phyloP scores from a whole-genome alignment of 2,113 vertebrate species.

The Heterotis niloticus region DNA sequence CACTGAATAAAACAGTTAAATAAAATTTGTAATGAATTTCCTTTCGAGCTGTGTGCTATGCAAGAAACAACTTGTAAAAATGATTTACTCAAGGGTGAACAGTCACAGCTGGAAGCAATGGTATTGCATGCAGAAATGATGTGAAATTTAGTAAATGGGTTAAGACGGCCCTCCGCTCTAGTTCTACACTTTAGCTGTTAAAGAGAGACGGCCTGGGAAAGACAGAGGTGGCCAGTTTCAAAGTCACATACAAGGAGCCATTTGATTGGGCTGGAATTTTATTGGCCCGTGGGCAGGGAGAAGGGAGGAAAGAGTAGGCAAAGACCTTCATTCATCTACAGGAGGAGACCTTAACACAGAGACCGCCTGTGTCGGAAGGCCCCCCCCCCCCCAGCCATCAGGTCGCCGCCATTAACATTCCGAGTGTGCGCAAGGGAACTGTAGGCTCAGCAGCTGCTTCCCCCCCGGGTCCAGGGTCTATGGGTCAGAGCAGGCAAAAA shows the following conservation, averaged over 20 bases:
- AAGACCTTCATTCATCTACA: slow-evolving; percentile 71
- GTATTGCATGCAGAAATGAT: no score
- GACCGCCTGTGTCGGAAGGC: slow-evolving; percentile 60
- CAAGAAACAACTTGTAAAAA: not conserved
- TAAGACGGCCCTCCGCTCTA: slow-evolving; percentile 42
- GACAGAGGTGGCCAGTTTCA: slow-evolving; percentile 39
- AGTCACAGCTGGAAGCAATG: not conserved
- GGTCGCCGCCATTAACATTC: slow-evolving; percentile 57
- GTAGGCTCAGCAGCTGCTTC: slow-evolving; percentile 49
- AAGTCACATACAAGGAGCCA: slow-evolving; percentile 71
- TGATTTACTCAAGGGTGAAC: not conserved
- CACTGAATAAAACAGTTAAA: no score
- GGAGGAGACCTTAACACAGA: slow-evolving; percentile 54
- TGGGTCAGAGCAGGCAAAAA: slow-evolving; percentile 41
- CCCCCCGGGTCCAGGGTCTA: slow-evolving; percentile 30
- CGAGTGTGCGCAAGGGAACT: slow-evolving; percentile 45
- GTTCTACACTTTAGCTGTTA: not conserved
- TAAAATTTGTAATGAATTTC: no score
- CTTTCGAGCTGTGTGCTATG: no score
- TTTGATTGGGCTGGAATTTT: slow-evolving; percentile 75
- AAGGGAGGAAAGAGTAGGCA: slow-evolving; percentile 49
- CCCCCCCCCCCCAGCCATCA: slow-evolving; percentile 32
- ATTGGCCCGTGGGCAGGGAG: slow-evolving; percentile 69
- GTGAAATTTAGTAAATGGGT: slow-evolving; percentile 63
- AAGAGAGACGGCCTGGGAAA: slow-evolving; percentile 50